Base-by-base conservation (phyloP, 2,888 invertebrate genomes). In the Tipula confusa region DNA sequence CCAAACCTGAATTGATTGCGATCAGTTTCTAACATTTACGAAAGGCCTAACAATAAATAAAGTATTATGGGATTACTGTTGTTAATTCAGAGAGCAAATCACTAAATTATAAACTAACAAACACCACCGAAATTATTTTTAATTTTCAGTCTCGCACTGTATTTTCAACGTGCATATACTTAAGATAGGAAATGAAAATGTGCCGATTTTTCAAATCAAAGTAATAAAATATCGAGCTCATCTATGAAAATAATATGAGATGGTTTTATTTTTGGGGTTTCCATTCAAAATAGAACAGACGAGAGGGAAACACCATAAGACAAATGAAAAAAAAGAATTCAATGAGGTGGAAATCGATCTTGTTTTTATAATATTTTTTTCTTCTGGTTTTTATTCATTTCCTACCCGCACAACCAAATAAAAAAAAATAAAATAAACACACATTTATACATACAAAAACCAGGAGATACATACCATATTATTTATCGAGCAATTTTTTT, bases 271-370 rank as follows among this genome's bases (percentile, higher is more conserved):
- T 31, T 31, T 80, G 29, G 31, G 29, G 29, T 80, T 80, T 24
- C 11, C 64, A 64, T 24, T 24, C 43, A 43, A 4, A 1, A 15
- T 7, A 43, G 5, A 43, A 43, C 43, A 43, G 4, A 31, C 31
- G 24, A 64, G 64, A 64, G 24, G 64, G 24, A 64, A 64, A 64
- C 64, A 64, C 64, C 24, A 24, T 64, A 64, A 64, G 64, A 64
- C 24, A 64, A 64, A 64, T 24, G 3, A 43, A 43, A 24, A 64
- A 64, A 18, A 64, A 24, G 64, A 80, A 80, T 80, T 80, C 80
- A 29, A 29, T 80, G 80, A 80, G 80, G 80, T 80, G 80, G 80
- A 80, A 80, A 80, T 80, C 80, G 80, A 80, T 80, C 80, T 80
- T 80, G 29, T 80, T 29, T 31, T 29, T 1, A 9, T 0, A 64